Conservation (phyloP, 2,888 invertebrate species). For the Scaptomyza tumidula region DNA sequence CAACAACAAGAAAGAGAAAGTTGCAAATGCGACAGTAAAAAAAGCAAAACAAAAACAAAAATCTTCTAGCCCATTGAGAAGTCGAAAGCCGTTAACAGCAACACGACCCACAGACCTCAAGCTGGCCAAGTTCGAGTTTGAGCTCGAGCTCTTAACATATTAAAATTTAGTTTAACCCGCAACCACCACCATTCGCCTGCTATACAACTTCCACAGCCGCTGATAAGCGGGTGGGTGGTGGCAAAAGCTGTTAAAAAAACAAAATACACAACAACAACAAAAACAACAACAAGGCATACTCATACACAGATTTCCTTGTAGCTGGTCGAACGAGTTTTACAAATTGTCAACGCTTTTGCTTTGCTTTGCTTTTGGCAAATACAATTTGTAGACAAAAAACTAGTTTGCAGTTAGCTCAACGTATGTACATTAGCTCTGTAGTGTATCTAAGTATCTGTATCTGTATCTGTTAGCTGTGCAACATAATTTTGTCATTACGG, state of each 20-base stretch:
- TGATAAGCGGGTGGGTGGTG: constrained; percentile 46
- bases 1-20: constrained; percentile 71
- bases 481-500: constrained; percentile 78
- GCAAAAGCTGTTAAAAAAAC: constrained; percentile 27
- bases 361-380: constrained; percentile 64
- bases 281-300: background rate
- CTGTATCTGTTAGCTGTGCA: constrained; percentile 52
- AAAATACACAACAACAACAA: constrained; percentile 17
- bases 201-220: constrained; percentile 29
- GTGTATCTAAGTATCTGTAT: constrained; percentile 43
- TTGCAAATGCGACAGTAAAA: constrained; percentile 53
- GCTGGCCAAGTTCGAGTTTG: background rate
- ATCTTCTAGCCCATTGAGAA: constrained; percentile 69
- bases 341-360: constrained; percentile 71
- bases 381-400: constrained; percentile 65
- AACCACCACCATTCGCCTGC: background rate
- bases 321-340: constrained; percentile 74
- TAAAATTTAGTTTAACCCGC: constrained; percentile 20
- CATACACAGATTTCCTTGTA: constrained; percentile 31
- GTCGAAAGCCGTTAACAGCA: constrained; percentile 60
- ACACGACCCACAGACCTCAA: constrained; percentile 28
- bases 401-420: constrained; percentile 47
- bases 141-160: background rate
- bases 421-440: constrained; percentile 29
- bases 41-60: constrained; percentile 19